Percentiles rank a stretch among this genome's conserved stretches.
Evolutionary conservation across 2,113 vertebrate species (phyloP).

Genomic region (Bos javanicus): DNA sequence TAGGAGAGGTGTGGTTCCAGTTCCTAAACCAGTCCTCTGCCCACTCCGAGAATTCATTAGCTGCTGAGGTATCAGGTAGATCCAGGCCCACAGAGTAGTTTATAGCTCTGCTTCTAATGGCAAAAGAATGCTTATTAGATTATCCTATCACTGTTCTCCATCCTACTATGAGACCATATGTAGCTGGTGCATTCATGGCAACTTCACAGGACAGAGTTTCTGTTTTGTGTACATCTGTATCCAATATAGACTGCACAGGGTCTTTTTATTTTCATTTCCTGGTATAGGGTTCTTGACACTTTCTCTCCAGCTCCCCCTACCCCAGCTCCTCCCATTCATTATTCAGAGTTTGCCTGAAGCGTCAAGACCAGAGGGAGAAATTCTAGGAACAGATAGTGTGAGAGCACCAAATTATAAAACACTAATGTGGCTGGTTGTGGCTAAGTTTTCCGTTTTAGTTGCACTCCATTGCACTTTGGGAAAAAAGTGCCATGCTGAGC

Average conservation of each 20-base stretch:
- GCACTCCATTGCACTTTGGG: constrained; percentile 36
- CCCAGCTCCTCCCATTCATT: constrained; percentile 20
- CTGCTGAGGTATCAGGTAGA: background rate
- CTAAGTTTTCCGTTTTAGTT: constrained; percentile 30
- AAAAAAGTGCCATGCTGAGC: constrained; percentile 21
- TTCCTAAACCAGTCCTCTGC: background rate
- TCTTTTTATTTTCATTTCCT: constrained; percentile 54
- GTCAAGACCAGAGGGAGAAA: constrained; percentile 7
- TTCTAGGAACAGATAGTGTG: background rate
- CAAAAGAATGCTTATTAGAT: constrained; percentile 47
- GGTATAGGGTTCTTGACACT: constrained; percentile 32
- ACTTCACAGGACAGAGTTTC: background rate
- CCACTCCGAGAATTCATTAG: background rate
- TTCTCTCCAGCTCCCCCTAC: background rate
- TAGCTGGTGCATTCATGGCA: constrained; percentile 44
- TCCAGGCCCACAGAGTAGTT: background rate
- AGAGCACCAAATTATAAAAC: constrained; percentile 43
- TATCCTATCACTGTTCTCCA: background rate
- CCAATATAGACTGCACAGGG: background rate
- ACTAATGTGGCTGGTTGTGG: constrained; percentile 24
- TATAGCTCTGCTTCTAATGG: constrained; percentile 16
- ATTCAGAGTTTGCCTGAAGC: constrained; percentile 52
- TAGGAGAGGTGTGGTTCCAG: background rate
- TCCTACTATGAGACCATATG: background rate
- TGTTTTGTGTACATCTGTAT: constrained; percentile 56